A percentile compares a stretch with the other conserved stretches of the same genome.
Conservation (phyloP, 1,140 invertebrate genomes). For the Ostrea denselamellosa region DNA sequence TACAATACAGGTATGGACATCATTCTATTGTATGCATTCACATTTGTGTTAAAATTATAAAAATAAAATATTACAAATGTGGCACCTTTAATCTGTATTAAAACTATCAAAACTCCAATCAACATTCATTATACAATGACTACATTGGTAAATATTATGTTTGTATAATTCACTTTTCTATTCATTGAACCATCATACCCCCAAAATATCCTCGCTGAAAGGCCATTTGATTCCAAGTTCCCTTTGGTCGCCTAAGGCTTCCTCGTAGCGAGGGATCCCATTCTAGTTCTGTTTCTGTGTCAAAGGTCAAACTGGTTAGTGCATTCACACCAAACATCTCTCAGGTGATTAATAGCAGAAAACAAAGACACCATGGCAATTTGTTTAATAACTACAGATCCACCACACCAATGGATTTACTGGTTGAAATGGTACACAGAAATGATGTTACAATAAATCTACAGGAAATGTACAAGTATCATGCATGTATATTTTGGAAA, state of each 20-base stretch:
- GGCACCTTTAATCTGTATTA: too few relatives aligned
- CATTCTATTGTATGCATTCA: too few relatives aligned
- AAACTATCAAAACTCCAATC: neutral
- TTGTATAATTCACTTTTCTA: neutral
- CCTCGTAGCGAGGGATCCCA: conserved; percentile 73
- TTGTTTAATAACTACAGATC: neutral
- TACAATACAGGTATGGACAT: too few relatives aligned
- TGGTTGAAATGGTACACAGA: neutral
- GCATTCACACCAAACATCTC: conserved; percentile 33
- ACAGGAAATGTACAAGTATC: neutral
- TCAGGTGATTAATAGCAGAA: conserved; percentile 20
- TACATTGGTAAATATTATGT: neutral
- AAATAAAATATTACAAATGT: too few relatives aligned
- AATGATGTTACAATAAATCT: conserved; percentile 1
- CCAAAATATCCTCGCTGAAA: conserved; percentile 18
- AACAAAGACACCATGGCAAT: conserved; percentile 7
- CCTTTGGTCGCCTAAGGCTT: conserved; percentile 67
- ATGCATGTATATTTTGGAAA: neutral
- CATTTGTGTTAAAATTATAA: too few relatives aligned
- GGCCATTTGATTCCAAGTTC: conserved; percentile 61
- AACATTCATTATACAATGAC: neutral
- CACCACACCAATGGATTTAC: conserved; percentile 3
- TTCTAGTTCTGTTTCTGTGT: conserved; percentile 69
- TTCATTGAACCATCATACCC: conserved; percentile 32
- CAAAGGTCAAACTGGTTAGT: conserved; percentile 34